Percentiles rank a stretch among this genome's conserved stretches.
These are phyloP conservation scores for Steinernema hermaphroditum DNA, from an alignment of 2,888 invertebrate species.

Conservation along the genomic window DNA sequence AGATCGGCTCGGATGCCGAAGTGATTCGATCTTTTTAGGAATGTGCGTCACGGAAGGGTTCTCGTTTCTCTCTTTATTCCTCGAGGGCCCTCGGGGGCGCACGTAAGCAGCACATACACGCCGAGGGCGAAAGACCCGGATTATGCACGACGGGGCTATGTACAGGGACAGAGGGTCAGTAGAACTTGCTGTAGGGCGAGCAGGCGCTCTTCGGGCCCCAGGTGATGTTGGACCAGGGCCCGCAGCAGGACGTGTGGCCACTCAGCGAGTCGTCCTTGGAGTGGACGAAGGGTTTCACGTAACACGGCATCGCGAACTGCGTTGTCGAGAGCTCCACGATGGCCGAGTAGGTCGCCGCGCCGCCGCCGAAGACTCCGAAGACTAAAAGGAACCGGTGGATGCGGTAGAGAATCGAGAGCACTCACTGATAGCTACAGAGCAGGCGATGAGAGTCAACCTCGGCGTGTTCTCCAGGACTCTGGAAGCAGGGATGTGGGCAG, in stretches of 20 bases:
- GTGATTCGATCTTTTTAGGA: not conserved
- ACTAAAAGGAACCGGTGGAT: constrained; percentile 33
- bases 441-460: constrained; percentile 21
- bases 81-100: too few species aligned
- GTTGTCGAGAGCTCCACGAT: constrained; percentile 43
- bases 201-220: constrained; percentile 1
- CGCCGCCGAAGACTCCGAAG: constrained; percentile 38
- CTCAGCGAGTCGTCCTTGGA: constrained; percentile 15
- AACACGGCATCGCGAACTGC: constrained; percentile 44
- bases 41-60: too few species aligned
- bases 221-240: constrained; percentile 48
- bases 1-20: not conserved
- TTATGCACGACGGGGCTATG: too few species aligned
- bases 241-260: constrained; percentile 55
- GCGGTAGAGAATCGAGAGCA: not conserved
- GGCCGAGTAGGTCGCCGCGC: constrained; percentile 46
- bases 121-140: too few species aligned
- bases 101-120: too few species aligned
- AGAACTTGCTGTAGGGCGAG: constrained; percentile 7
- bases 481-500: too few species aligned
- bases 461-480: constrained; percentile 29
- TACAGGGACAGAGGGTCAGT: not conserved
- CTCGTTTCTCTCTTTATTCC: too few species aligned
- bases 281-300: constrained; percentile 37
- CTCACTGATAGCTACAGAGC: constrained; percentile 23